Conservation (phyloP, 2,888 invertebrate genomes). For the Pristionchus exspectatus region DNA sequence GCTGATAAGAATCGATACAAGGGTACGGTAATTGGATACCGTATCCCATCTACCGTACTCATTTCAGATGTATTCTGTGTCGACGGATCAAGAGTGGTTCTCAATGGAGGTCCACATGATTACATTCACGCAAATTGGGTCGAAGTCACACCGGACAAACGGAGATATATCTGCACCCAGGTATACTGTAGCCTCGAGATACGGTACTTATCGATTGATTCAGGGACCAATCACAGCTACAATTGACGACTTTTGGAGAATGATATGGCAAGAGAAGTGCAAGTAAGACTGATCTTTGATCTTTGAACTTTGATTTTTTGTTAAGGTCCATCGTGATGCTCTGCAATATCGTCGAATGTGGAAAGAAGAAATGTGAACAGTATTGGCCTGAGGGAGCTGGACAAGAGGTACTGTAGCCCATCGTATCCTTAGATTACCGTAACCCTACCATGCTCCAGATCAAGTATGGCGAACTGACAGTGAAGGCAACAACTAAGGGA, state of each 20-base stretch:
- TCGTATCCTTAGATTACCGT: neutral
- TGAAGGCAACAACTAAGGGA: constrained; percentile 59
- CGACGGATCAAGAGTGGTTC: constrained; percentile 68
- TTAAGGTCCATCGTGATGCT: constrained; percentile 67
- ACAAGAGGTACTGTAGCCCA: constrained; percentile 39
- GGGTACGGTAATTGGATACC: constrained; percentile 56
- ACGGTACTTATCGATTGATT: neutral
- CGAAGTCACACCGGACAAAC: constrained; percentile 55
- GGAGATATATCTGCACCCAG: constrained; percentile 69
- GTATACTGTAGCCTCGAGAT: neutral
- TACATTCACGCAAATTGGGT: constrained; percentile 75
- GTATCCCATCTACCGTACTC: constrained; percentile 16
- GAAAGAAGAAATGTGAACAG: constrained; percentile 73
- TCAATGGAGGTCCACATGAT: constrained; percentile 60
- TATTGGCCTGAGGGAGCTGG: constrained; percentile 68
- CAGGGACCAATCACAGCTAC: constrained; percentile 69
- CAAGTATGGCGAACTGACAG: constrained; percentile 61
- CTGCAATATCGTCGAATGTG: constrained; percentile 69
- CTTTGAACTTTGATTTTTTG: neutral
- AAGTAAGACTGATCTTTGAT: constrained; percentile 26
- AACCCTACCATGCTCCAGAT: constrained; percentile 53
- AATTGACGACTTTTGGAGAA: constrained; percentile 71
- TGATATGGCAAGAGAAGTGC: constrained; percentile 70
- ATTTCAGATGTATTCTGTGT: constrained; percentile 68
- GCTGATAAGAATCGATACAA: constrained; percentile 71